Base-by-base conservation (phyloP, 2,113 vertebrate species). In the Corynorhinus townsendii region DNA sequence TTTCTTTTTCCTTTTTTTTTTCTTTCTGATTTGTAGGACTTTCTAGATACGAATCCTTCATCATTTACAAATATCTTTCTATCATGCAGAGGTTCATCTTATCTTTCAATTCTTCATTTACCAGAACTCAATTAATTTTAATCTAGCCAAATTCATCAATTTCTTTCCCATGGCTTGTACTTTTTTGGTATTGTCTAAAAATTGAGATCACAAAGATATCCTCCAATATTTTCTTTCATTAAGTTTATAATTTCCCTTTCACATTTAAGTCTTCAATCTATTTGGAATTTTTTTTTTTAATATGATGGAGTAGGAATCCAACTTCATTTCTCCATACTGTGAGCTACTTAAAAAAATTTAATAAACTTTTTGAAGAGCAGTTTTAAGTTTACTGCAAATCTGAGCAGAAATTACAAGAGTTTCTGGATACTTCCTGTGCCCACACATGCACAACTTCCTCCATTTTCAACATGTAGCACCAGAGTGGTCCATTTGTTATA, bases 171-270 rank as follows among this genome's bases (percentile, higher is more conserved):
- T 35, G 56, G 38, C 17, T 88, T 59, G 11, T 4, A 88, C n/a
- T 77, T 91, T 85, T 81, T 33, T 72, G 5, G 14, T 49, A 59
- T 94, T 76, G 40, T 49, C 49, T 77, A 52, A 56, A 90, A 79
- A 35, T 38, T 76, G 76, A 86, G 26, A 82, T 40, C 6, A 38
- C 4, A 69, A 43, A 83, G 68, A 68, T 68, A 33, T 86, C 80
- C 43, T 85, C 17, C 15, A 77, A 19, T 72, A 66, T 56, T 72
- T 86, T 89, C 52, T 89, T 66, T 26, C 49, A 59, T 79, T 83
- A 24, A 52, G 5, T 83, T 96, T 90, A 68, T 93, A 59, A 68
- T 28, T 81, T 95, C 73, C 40, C 17, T 95, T 87, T 88, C 83
- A 79, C 56, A 59, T 33, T 64, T 71, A 69, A 54, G 6, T 56